These are phyloP conservation scores for Speoplatyrhinus poulsoni DNA, from an alignment of 2,113 vertebrate genomes.

Conservation along the genomic window DNA sequence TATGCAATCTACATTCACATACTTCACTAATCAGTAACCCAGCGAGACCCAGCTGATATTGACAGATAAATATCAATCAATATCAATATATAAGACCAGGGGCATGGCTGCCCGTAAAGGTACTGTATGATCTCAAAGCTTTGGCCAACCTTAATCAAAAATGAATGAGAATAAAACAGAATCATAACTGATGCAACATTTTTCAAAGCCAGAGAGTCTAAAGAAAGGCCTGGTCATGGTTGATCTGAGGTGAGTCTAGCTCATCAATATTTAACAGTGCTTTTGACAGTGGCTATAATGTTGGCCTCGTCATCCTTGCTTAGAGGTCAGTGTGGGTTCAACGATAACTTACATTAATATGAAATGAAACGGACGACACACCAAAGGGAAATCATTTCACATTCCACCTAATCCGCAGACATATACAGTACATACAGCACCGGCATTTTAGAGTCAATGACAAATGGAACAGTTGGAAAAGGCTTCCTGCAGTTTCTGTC, in stretches of 20 bases:
- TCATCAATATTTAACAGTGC: conserved; percentile 29
- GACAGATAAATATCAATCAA: no score
- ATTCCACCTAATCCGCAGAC: conserved; percentile 35
- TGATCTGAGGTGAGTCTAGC: conserved; percentile 6
- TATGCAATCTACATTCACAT: no score
- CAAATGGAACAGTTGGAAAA: not conserved
- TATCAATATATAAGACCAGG: no score
- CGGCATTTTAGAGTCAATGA: conserved; percentile 30
- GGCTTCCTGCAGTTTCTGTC: no score
- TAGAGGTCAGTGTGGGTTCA: not conserved
- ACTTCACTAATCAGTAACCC: no score
- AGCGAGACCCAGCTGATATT: no score
- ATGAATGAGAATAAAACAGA: conserved; percentile 11
- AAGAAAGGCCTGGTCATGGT: not conserved
- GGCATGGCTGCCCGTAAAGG: not conserved
- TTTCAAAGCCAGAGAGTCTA: not conserved
- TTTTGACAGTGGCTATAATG: conserved; percentile 24
- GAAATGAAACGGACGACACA: not conserved
- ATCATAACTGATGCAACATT: conserved; percentile 2
- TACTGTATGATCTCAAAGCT: not conserved
- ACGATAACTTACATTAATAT: conserved; percentile 21
- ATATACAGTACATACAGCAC: not conserved
- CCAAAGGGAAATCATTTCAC: conserved; percentile 25
- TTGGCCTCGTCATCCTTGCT: conserved; percentile 6
- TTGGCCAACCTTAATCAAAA: not conserved